phyloP scores from a whole-genome alignment of 2,113 vertebrate genomes.

The Spea multiplicata region DNA sequence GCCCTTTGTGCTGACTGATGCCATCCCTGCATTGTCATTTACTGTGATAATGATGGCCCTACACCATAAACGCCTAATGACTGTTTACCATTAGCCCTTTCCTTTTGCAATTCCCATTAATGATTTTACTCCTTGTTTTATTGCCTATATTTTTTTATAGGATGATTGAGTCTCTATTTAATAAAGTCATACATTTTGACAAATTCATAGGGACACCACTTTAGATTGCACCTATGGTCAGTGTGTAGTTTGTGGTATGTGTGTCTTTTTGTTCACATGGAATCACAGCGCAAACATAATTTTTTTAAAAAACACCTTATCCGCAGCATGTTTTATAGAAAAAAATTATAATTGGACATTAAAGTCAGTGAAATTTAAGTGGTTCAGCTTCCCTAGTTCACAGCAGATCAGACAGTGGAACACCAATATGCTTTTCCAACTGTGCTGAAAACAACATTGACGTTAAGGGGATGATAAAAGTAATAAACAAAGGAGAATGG shows the following conservation, averaged over 20 bases:
- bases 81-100: no score
- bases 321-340: slow-evolving; percentile 18
- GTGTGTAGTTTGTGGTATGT: not conserved
- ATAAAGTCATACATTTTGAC: no score
- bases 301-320: not conserved
- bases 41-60: no score
- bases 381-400: slow-evolving; percentile 14
- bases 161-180: no score
- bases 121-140: no score
- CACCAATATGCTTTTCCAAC: slow-evolving; percentile 29
- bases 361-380: slow-evolving; percentile 8
- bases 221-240: not conserved
- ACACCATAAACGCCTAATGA: no score
- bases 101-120: no score
- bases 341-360: slow-evolving; percentile 14
- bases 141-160: no score
- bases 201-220: no score
- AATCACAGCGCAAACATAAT: not conserved
- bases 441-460: slow-evolving; percentile 18
- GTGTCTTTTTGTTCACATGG: not conserved
- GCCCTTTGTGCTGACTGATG: no score
- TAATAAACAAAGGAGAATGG: not conserved
- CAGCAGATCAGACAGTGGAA: slow-evolving; percentile 2
- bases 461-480: slow-evolving; percentile 6
- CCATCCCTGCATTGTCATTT: no score